Evolutionary conservation across 2,888 invertebrate genomes (phyloP).

Genomic region (Caenorhabditis imperialis): DNA sequence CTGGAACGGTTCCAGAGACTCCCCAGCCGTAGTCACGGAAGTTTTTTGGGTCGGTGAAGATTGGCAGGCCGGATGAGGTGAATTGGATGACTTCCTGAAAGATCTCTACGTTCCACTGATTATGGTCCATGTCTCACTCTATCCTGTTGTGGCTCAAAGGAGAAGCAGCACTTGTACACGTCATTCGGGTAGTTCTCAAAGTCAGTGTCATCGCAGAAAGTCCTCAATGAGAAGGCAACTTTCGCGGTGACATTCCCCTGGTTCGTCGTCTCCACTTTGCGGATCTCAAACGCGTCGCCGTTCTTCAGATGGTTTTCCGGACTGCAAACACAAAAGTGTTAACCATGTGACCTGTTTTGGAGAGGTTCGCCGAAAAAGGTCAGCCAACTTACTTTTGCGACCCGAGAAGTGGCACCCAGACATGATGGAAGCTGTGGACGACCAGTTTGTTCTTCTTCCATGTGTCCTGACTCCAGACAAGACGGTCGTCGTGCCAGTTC

Average conservation of each 20-base stretch:
- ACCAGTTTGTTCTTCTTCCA: slow-evolving; percentile 75
- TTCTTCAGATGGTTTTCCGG: slow-evolving; percentile 75
- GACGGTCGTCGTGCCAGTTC: slow-evolving; percentile 63
- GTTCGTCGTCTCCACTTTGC: slow-evolving; percentile 70
- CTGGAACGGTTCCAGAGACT: slow-evolving; percentile 73
- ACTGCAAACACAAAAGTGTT: slow-evolving; percentile 55
- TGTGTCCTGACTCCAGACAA: slow-evolving; percentile 54
- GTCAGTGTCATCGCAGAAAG: slow-evolving; percentile 77
- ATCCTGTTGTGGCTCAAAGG: slow-evolving; percentile 72
- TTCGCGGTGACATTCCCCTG: slow-evolving; percentile 75
- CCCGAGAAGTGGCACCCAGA: slow-evolving; percentile 76
- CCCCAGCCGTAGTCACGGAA: slow-evolving; percentile 78
- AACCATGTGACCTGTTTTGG: slow-evolving; percentile 31
- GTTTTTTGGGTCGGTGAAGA: slow-evolving; percentile 77
- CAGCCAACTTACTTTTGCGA: slow-evolving; percentile 61
- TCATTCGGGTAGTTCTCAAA: slow-evolving; percentile 77
- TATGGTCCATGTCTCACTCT: slow-evolving; percentile 38
- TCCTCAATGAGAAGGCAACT: slow-evolving; percentile 73
- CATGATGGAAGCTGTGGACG: slow-evolving; percentile 75
- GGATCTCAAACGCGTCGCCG: slow-evolving; percentile 76
- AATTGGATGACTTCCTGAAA: slow-evolving; percentile 75
- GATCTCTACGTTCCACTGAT: background rate
- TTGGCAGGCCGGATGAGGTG: slow-evolving; percentile 72
- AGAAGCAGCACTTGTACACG: slow-evolving; percentile 76
- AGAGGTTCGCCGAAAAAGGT: background rate